Base-by-base conservation (phyloP, 1,140 invertebrate species). In the Eurytemora carolleeae region DNA sequence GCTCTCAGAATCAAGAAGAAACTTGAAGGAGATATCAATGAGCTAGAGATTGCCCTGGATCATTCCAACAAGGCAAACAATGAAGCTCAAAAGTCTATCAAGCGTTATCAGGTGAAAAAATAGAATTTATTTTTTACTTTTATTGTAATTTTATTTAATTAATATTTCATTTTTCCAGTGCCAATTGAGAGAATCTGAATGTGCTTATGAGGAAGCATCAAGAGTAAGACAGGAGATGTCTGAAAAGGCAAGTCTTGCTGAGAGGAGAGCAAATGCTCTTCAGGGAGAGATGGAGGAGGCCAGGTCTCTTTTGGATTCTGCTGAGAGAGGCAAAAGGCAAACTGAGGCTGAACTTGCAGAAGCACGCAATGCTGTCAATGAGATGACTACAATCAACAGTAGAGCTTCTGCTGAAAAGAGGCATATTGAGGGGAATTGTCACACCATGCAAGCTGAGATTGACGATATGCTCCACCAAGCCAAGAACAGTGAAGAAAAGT, bases 201-300 rank as follows among this genome's bases (percentile, higher is more conserved):
- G 86, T 64, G 87, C 52, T 3, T 61, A 97, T 64, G 95, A 98
- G 72, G 94, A 98, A 72, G 95, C 98, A 79, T 91, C 95, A 73
- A 82, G 92, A 64, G 87, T 90, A 57, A 84, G 93, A 66, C 92
- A 97, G 69, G 95, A 98, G 74, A 87, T 90, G 68, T 84, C 93
- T 66, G 93, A 98, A 81, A 85, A 93, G 70, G 84, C 92, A 69
- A 87, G 89, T 66, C 90, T 92, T 76, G 86, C 92, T 53, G 95
- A 99, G 75, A 84, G 95, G 67, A 86, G 92, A 67, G 89, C 91
- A 71, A 92, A 92, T 70, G 86, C 88, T 63, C 81, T 97, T 57
- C 86, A 90, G 69, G 94, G 92, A 75, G 93, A 98, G 75, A 78
- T 96, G 63, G 93, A 98, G 73, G 93, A 98, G 76, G 89, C 89